Base-by-base conservation (phyloP, 2,113 vertebrate genomes). In the Myotis lucifugus region DNA sequence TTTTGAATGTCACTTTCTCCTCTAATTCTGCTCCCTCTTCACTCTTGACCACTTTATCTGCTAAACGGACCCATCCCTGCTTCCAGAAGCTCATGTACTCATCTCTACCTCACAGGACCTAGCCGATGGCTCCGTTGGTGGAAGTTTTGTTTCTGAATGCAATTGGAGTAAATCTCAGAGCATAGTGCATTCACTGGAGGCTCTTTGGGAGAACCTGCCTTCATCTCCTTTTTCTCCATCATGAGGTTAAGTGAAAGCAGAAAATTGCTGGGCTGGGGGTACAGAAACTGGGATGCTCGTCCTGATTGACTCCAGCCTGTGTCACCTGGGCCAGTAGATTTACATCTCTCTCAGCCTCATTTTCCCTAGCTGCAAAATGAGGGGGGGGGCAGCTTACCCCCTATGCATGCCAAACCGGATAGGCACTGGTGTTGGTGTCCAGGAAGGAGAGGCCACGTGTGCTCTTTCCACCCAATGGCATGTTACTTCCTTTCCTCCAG, bases 381-480 rank as follows among this genome's bases (percentile, higher is more conserved):
- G 17, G 46, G 46, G 8, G 46, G 46, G 46, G 46, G 46, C 52
- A 6, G 4, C 34, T 1, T 3, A 12, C 56, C 8, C 48, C 9
- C 27, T 2, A 0, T 8, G 3, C 3, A 2, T 6, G 14, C 15
- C 48, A 6, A 72, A n/a, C 56, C 9, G 5, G 37, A 17, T 7
- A 40, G 61, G 2, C 25, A 2, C 48, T 40, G 32, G 40, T 32
- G 52, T 56, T 70, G 21, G 8, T 4, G 5, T 29, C 6, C 23
- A 25, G 42, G 78, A 54, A 48, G 64, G 13, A 61, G 59, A 52
- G n/a, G 54, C 50, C 27, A 3, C 4, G 0, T 5, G 8, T 21
- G 4, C 11, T 19, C 12, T 15, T 61, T 14, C 37, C 17, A 40
- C 25, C 6, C 13, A 4, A 0, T 2, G 11, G 10, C 29, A 8